Percentiles rank a stretch among this genome's conserved stretches.
Conservation (phyloP, 2,888 invertebrate species). For the Agriopis leucophaearia region DNA sequence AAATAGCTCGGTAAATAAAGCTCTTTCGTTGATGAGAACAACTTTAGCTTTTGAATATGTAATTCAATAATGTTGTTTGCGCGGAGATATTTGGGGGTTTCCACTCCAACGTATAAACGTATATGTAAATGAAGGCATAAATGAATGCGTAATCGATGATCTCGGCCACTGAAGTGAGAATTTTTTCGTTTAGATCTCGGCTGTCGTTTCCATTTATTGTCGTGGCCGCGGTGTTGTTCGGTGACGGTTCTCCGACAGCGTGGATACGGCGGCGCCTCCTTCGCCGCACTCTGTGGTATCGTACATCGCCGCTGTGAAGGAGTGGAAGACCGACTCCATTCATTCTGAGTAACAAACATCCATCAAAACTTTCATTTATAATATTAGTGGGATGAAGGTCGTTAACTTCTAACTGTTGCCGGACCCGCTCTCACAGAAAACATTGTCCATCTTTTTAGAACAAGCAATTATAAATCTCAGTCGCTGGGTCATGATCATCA, state of each 20-base stretch:
- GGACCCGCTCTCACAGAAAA: constrained; percentile 2
- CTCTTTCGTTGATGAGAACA: constrained; percentile 17
- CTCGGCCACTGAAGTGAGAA: too few relatives aligned
- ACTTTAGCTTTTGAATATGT: constrained; percentile 29
- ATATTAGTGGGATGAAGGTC: too few relatives aligned
- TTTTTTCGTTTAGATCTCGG: too few relatives aligned
- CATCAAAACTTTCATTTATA: too few relatives aligned
- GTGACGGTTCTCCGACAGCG: constrained; percentile 23
- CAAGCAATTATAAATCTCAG: background rate
- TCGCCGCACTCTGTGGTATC: background rate
- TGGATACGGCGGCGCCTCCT: background rate
- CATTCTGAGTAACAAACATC: too few relatives aligned
- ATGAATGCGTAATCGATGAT: constrained; percentile 29
- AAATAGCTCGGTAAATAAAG: constrained; percentile 15
- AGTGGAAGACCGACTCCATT: constrained; percentile 7
- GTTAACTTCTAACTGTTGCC: constrained; percentile 8
- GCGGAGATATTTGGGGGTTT: constrained; percentile 25
- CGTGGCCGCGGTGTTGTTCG: constrained; percentile 24
- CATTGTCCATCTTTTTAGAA: background rate
- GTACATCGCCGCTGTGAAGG: background rate
- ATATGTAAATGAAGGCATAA: constrained; percentile 39
- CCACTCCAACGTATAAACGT: constrained; percentile 35
- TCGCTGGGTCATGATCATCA: background rate
- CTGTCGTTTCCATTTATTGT: constrained; percentile 32
- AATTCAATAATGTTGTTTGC: constrained; percentile 23